Evolutionary conservation across 2,797 vertebrate genomes (phyloP), one percentile per base, ranked within the genome.

Genomic region (Sebastes paucispinis): DNA sequence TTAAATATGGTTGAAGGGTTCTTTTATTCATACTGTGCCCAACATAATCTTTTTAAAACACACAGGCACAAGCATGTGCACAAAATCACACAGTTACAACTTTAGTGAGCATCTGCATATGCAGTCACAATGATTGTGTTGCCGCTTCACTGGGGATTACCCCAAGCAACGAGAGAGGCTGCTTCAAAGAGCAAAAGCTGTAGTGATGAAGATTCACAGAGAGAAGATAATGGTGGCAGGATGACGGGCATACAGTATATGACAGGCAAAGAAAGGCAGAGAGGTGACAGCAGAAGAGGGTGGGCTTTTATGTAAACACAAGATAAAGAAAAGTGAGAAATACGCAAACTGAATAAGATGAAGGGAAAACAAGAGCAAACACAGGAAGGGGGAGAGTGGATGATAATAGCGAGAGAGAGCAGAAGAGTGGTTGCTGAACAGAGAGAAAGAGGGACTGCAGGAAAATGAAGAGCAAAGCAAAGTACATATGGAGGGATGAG

Each of bases 261-360:
- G 82, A 82, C 77, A 66, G 71, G 81, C 27, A 84, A 24, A 80
- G 72, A 81, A 83, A 83, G 39, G 50, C 72, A 79, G 69, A 73
- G 69, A 70, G 69, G 73, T 75, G 80, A 77, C 65, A 67, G 69
- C 67, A 73, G 31, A 68, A 62, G 73, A 82, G 63, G 60, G 77
- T 20, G 67, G 79, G 69, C 71, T 87, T 75, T 67, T 83, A 70
- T 43, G 66, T 34, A 74, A 87, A 88, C 8, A 68, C 57, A 32
- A 24, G 67, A 78, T 27, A 34, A 59, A 54, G 73, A 58, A 58
- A 73, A 58, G 43, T 16, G 32, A 80, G 68, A 63, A 83, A 75
- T 10, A 62, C 36, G 22, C 65, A 72, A 70, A 79, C 18, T 55
- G 57, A 36, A 80, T 32, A 29, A 69, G 73, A 84, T 74, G 66